These are phyloP conservation scores for Arizona elegans DNA, from an alignment of 2,113 vertebrate genomes.

Conservation along the genomic window DNA sequence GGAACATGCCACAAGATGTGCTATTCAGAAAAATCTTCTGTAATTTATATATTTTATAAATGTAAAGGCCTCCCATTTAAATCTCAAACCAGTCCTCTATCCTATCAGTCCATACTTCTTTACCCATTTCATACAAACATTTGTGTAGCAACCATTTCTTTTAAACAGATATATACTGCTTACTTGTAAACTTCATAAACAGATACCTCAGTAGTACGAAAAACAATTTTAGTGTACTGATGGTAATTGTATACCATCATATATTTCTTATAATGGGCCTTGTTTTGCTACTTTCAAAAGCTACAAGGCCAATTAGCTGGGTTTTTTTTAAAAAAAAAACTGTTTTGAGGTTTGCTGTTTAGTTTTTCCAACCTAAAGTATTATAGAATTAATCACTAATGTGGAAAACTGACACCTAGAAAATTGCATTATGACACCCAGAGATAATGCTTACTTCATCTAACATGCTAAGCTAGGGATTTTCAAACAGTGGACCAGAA, in stretches of 20 bases:
- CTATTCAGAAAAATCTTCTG: slow-evolving; percentile 1
- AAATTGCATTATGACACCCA: neutral
- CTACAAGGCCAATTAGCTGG: slow-evolving; percentile 45
- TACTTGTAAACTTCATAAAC: slow-evolving; percentile 54
- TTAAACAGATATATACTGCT: slow-evolving; percentile 57
- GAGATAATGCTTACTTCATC: neutral
- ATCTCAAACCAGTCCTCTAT: neutral
- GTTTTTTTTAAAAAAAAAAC: neutral
- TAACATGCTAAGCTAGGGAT: neutral
- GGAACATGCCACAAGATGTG: slow-evolving; percentile 29
- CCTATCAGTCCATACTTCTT: neutral
- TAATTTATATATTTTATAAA: slow-evolving; percentile 18
- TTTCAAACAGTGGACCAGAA: neutral
- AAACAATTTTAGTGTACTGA: slow-evolving; percentile 59
- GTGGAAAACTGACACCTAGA: slow-evolving; percentile 15
- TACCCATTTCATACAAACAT: slow-evolving; percentile 20
- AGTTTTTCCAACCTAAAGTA: slow-evolving; percentile 34
- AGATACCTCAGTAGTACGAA: slow-evolving; percentile 65
- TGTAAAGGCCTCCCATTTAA: neutral
- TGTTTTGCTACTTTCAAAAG: slow-evolving; percentile 64
- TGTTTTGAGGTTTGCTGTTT: slow-evolving; percentile 49
- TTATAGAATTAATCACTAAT: slow-evolving; percentile 51
- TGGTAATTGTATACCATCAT: slow-evolving; percentile 64
- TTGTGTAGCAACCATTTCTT: slow-evolving; percentile 54
- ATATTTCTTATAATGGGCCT: slow-evolving; percentile 64